Percentiles rank a stretch among this genome's conserved stretches.
Evolutionary conservation across 2,888 invertebrate species (phyloP).

Genomic region (Dioctria rufipes): DNA sequence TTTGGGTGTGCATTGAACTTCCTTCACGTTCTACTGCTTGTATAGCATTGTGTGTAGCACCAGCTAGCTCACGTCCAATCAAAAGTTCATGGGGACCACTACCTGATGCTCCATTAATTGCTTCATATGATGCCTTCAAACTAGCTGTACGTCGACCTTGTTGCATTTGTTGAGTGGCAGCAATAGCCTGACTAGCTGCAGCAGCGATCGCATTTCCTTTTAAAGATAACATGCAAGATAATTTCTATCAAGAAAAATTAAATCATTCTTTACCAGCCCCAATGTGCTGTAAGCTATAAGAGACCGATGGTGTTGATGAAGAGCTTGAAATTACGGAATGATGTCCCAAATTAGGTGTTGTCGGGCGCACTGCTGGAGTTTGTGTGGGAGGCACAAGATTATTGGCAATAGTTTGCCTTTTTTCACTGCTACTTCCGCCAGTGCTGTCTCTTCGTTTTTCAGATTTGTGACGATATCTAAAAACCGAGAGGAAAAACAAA

Average conservation of each 20-base stretch:
- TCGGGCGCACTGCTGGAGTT: conserved; percentile 61
- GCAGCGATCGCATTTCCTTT: conserved; percentile 87
- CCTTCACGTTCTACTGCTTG: conserved; percentile 78
- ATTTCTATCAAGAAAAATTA: not conserved
- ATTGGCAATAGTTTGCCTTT: conserved; percentile 67
- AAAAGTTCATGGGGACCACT: conserved; percentile 78
- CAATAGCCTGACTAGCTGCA: conserved; percentile 96
- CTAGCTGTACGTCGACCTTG: conserved; percentile 95
- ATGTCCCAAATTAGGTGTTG: conserved; percentile 63
- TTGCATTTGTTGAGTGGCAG: conserved; percentile 96
- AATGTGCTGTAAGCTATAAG: conserved; percentile 84
- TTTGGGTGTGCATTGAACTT: conserved; percentile 73
- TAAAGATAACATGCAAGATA: not conserved
- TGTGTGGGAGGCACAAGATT: conserved; percentile 57
- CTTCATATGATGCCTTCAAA: conserved; percentile 95
- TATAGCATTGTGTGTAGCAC: conserved; percentile 81
- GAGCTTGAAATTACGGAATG: conserved; percentile 66
- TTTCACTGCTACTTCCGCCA: conserved; percentile 69
- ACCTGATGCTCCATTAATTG: conserved; percentile 80
- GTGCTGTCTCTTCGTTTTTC: conserved; percentile 84
- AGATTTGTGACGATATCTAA: conserved; percentile 76
- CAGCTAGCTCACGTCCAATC: conserved; percentile 81
- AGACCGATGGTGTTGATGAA: conserved; percentile 69
- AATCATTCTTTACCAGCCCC: conserved; percentile 78
- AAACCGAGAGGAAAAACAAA: not conserved